Conservation (phyloP, 2,113 vertebrate species). For the Rhinoptilus africanus region DNA sequence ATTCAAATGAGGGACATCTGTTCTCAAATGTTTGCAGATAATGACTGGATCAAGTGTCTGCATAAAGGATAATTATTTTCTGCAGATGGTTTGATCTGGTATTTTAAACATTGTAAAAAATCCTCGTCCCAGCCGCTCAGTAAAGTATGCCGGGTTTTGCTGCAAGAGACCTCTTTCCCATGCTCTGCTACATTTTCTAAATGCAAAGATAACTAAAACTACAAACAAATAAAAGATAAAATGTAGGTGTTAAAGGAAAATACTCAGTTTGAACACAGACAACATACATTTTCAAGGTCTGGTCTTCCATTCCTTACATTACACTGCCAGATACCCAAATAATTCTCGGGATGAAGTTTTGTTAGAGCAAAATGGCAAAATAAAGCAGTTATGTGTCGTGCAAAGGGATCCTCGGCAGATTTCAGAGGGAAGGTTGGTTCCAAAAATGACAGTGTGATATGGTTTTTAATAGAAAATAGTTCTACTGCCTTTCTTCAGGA, state of each 20-base stretch:
- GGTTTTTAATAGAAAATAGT: not conserved
- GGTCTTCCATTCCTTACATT: not conserved
- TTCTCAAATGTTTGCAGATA: constrained; percentile 65
- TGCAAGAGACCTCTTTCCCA: not conserved
- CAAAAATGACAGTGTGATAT: rapidly evolving
- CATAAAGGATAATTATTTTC: constrained; percentile 70
- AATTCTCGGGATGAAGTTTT: not conserved
- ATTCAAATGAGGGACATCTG: constrained; percentile 72
- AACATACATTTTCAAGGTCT: not conserved
- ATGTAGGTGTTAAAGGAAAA: not conserved
- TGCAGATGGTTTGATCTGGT: constrained; percentile 60
- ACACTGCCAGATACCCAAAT: not conserved
- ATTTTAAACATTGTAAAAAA: constrained; percentile 24
- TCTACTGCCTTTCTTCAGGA: not conserved
- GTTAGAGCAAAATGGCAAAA: not conserved
- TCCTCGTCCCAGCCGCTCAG: not conserved
- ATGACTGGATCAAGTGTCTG: constrained; percentile 58
- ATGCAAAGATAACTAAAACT: not conserved
- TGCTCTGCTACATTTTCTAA: not conserved
- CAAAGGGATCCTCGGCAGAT: not conserved
- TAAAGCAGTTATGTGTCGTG: rapidly evolving
- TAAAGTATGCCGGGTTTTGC: not conserved
- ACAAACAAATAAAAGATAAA: not conserved
- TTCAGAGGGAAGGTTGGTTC: not conserved
- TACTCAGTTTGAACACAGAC: not conserved